phyloP scores from a whole-genome alignment of 2,888 invertebrate genomes.

The Chymomyza procnemis region DNA sequence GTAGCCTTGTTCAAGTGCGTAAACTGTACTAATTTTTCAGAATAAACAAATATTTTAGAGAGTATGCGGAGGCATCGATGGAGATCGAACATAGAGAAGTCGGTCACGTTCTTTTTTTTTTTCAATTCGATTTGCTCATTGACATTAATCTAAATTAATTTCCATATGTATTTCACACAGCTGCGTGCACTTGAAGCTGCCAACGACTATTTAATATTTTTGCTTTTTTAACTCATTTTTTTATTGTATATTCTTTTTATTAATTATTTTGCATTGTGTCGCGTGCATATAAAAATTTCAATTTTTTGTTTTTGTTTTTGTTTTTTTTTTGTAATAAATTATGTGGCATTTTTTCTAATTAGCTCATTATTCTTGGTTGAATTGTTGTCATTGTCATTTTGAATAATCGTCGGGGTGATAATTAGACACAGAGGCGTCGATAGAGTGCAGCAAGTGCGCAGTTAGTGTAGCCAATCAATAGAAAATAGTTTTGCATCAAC shows the following conservation, averaged over 20 bases:
- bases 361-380: slow-evolving; percentile 54
- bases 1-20: too few relatives aligned
- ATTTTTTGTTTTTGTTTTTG: background rate
- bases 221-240: slow-evolving; percentile 22
- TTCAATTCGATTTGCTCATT: slow-evolving; percentile 24
- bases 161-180: slow-evolving; percentile 57
- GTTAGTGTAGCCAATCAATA: background rate
- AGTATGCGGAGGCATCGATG: too few relatives aligned
- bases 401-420: background rate
- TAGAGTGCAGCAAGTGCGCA: background rate
- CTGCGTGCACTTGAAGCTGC: slow-evolving; percentile 64
- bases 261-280: slow-evolving; percentile 5
- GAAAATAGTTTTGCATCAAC: background rate
- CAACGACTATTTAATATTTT: slow-evolving; percentile 4
- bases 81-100: too few relatives aligned
- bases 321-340: slow-evolving; percentile 3
- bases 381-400: slow-evolving; percentile 55
- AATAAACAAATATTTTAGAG: too few relatives aligned
- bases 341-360: slow-evolving; percentile 39
- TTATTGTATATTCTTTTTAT: slow-evolving; percentile 20
- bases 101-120: background rate
- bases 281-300: background rate
- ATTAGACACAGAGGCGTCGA: background rate
- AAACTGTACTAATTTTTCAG: too few relatives aligned
- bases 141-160: slow-evolving; percentile 67